Conservation (phyloP, 2,797 vertebrate species). For the Lagocephalus sceleratus region DNA sequence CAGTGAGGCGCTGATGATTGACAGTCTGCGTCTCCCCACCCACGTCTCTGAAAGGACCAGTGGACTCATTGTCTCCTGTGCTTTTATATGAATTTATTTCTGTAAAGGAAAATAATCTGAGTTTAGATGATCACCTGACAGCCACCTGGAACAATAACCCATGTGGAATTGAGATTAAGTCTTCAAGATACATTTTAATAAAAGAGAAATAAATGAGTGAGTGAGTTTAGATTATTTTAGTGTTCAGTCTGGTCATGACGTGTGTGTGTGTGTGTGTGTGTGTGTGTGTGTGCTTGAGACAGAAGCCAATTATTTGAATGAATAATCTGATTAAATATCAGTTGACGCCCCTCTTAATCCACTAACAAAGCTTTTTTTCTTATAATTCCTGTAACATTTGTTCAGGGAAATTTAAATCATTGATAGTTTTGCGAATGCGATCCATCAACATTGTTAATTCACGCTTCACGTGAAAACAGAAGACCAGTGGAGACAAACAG, state of each 20-base stretch:
- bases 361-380: neutral
- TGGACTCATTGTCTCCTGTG: slow-evolving; percentile 45
- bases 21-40: slow-evolving; percentile 68
- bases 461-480: slow-evolving; percentile 34
- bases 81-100: slow-evolving; percentile 42
- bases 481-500: neutral
- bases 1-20: slow-evolving; percentile 77
- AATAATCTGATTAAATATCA: slow-evolving; percentile 19
- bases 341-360: slow-evolving; percentile 7
- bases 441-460: slow-evolving; percentile 6
- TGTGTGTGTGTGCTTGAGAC: slow-evolving; percentile 4
- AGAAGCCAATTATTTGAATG: neutral
- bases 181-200: neutral
- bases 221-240: slow-evolving; percentile 1
- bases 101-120: neutral
- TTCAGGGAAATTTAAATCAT: neutral
- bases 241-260: slow-evolving; percentile 15
- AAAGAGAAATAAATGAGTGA: neutral
- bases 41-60: slow-evolving; percentile 68
- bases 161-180: neutral
- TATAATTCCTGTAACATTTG: neutral
- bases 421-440: neutral
- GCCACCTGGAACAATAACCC: neutral
- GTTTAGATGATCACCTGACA: slow-evolving; percentile 14
- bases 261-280: slow-evolving; percentile 19